Evolutionary conservation across 2,113 vertebrate species (phyloP).

Genomic region (Leptobrachium ailaonicum): DNA sequence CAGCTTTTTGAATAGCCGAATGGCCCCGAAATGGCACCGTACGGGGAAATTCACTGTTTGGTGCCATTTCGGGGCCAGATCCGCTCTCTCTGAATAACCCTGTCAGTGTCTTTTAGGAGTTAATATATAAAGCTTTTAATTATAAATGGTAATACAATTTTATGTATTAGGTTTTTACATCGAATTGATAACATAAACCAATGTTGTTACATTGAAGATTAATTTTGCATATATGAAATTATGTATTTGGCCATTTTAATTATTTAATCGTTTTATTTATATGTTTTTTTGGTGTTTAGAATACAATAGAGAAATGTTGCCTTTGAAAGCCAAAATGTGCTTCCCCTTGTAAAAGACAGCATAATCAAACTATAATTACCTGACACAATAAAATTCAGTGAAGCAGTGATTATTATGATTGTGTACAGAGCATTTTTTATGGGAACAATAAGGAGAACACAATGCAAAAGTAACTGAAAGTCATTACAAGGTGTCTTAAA

Average conservation of each 20-base stretch:
- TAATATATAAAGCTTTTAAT: too few relatives aligned
- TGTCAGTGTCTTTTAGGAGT: too few relatives aligned
- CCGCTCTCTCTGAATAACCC: too few relatives aligned
- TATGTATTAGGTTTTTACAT: too few relatives aligned
- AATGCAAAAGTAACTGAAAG: slow-evolving; percentile 50
- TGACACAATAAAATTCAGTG: slow-evolving; percentile 49
- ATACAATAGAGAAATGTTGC: slow-evolving; percentile 14
- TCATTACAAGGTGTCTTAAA: slow-evolving; percentile 46
- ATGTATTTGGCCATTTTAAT: background rate
- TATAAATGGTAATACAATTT: too few relatives aligned
- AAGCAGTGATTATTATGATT: slow-evolving; percentile 52
- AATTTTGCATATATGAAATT: background rate
- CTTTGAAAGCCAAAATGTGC: slow-evolving; percentile 7
- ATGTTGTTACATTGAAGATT: background rate
- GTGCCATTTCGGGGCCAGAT: too few relatives aligned
- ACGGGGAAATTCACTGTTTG: too few relatives aligned
- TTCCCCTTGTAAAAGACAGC: slow-evolving; percentile 32
- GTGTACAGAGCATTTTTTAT: slow-evolving; percentile 8
- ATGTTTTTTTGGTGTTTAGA: background rate
- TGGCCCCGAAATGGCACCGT: too few relatives aligned
- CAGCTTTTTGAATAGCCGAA: too few relatives aligned
- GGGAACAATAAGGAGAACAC: slow-evolving; percentile 46
- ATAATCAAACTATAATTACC: slow-evolving; percentile 44
- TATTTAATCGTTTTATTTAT: background rate
- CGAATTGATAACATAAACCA: background rate